A percentile compares a stretch with the other conserved stretches of the same genome.
Evolutionary conservation across 2,888 invertebrate genomes (phyloP).

Genomic region (Julus scanicus): DNA sequence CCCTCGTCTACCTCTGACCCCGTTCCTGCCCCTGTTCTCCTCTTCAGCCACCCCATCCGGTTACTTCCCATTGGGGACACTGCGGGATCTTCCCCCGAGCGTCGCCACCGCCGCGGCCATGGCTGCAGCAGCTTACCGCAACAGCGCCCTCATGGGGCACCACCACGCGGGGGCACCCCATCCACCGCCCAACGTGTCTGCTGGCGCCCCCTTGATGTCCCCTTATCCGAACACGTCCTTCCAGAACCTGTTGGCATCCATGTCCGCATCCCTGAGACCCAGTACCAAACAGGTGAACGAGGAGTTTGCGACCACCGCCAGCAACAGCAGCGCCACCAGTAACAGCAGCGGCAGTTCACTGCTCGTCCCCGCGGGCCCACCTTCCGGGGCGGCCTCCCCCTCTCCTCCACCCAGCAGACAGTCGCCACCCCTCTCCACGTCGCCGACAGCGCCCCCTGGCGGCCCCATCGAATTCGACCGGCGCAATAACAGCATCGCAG

Average conservation of each 20-base stretch:
- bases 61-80: constrained; percentile 46
- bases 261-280: constrained; percentile 73
- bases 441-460: constrained; percentile 54
- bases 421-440: constrained; percentile 49
- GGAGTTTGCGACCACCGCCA: background rate
- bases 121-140: constrained; percentile 51
- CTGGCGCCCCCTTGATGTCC: constrained; percentile 66
- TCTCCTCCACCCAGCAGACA: constrained; percentile 62
- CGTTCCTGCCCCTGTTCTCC: constrained; percentile 53
- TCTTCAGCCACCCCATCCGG: constrained; percentile 34
- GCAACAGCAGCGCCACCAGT: constrained; percentile 47
- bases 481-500: constrained; percentile 87
- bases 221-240: constrained; percentile 74
- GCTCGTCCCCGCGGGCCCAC: constrained; percentile 64
- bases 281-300: background rate
- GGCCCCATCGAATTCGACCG: constrained; percentile 79
- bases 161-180: constrained; percentile 65
- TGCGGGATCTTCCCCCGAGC: constrained; percentile 53
- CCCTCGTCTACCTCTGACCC: constrained; percentile 54
- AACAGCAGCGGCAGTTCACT: constrained; percentile 47
- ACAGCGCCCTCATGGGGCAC: constrained; percentile 44
- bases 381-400: constrained; percentile 68
- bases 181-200: constrained; percentile 74
- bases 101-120: constrained; percentile 52
- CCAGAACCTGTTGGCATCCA: constrained; percentile 85